A percentile compares a stretch with the other conserved stretches of the same genome.
These are phyloP conservation scores for Centruroides vittatus DNA, from an alignment of 1,140 invertebrate species.

Conservation along the genomic window DNA sequence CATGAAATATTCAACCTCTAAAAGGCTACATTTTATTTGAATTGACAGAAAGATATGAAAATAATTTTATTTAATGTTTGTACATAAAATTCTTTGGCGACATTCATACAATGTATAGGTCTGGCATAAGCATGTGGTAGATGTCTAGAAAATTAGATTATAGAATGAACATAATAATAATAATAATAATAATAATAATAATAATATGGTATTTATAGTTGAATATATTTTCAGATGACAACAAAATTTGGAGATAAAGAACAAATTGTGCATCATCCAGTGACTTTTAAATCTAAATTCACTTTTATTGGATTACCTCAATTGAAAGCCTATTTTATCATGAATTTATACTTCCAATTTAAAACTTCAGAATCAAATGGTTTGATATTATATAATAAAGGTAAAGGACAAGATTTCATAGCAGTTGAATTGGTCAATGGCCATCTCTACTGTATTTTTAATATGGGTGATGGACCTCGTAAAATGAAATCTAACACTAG, in stretches of 20 bases:
- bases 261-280: conserved; percentile 67
- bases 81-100: too few relatives aligned
- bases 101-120: too few relatives aligned
- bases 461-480: conserved; percentile 80
- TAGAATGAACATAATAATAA: too few relatives aligned
- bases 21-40: too few relatives aligned
- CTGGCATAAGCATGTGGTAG: too few relatives aligned
- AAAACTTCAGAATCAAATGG: conserved; percentile 84
- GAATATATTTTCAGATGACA: conserved; percentile 37
- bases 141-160: too few relatives aligned
- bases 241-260: conserved; percentile 47
- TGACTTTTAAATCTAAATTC: conserved; percentile 82
- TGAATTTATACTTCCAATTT: conserved; percentile 83
- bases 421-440: conserved; percentile 85
- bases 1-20: too few relatives aligned
- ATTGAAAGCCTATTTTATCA: conserved; percentile 77
- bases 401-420: conserved; percentile 82
- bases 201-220: too few relatives aligned
- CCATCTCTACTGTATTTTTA: conserved; percentile 78
- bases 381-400: conserved; percentile 86
- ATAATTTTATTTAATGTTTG: too few relatives aligned
- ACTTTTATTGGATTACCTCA: conserved; percentile 77
- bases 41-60: too few relatives aligned
- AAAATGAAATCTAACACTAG: conserved; percentile 62
- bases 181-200: too few relatives aligned